Base-by-base conservation (phyloP, 2,888 invertebrate species). In the Eilema depressum region DNA sequence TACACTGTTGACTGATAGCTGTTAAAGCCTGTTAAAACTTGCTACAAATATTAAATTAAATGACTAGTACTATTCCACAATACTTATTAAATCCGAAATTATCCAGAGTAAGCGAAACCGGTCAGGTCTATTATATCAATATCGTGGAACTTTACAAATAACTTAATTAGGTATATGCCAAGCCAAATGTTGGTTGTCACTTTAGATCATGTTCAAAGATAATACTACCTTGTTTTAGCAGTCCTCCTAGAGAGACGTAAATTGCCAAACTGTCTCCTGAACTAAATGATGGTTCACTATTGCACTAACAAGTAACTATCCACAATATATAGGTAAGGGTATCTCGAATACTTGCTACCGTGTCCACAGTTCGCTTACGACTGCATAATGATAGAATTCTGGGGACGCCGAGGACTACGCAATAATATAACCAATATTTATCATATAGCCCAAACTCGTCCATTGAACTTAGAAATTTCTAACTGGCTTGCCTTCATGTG, bases 401-500 rank as follows among this genome's bases (percentile, higher is more conserved):
- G n/a, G 53, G 4, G 12, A 53, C 53, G 2, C 10, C 2, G 53
- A 53, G 20, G 53, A n/a, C 20, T 20, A 53, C 53, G 53, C n/a
- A 53, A 53, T 53, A 53, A 5, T 53, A 53, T n/a, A 10, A 8
- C 20, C 53, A 53, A 53, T n/a, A 53, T 53, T n/a, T 53, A 53
- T n/a, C 53, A 10, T 53, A 53, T 20, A 53, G 10, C 53, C 47
- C 20, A 53, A 53, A 53, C n/a, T n/a, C 8, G 53, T 53, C 10
- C 53, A 53, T n/a, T n/a, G 53, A n/a, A 53, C 53, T 53, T 53
- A 53, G 53, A 53, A 53, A n/a, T 53, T 53, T 53, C 53, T 53
- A 53, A 53, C n/a, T 53, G 10, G n/a, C 53, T 53, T 53, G 53
- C 53, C 53, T 53, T n/a, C 20, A 10, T 53, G 20, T 53, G n/a